Percentiles rank a stretch among this genome's conserved stretches.
Conservation (phyloP, 2,888 invertebrate genomes). For the Macaria liturata region DNA sequence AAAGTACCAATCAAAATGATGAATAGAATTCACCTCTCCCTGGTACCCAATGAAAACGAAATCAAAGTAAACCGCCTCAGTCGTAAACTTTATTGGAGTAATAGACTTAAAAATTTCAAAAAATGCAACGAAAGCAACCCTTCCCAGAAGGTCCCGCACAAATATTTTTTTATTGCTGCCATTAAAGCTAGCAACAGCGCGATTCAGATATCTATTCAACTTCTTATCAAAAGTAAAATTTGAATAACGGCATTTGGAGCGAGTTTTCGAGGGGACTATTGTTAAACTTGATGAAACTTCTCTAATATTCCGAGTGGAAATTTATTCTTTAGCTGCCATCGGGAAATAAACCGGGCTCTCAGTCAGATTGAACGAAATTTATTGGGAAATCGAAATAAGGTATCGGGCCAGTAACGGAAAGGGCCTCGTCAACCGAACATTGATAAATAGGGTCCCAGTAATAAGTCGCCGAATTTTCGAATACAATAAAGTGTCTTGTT, state of each 20-base stretch:
- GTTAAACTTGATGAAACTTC: slow-evolving; percentile 69
- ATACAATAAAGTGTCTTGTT: slow-evolving; percentile 34
- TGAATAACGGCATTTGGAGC: slow-evolving; percentile 69
- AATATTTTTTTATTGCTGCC: slow-evolving; percentile 51
- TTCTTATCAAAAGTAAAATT: slow-evolving; percentile 73
- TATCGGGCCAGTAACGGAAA: slow-evolving; percentile 43
- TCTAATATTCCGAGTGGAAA: slow-evolving; percentile 73
- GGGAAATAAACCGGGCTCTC: slow-evolving; percentile 63
- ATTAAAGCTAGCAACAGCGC: slow-evolving; percentile 59
- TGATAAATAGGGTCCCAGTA: slow-evolving; percentile 52
- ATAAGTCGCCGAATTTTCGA: slow-evolving; percentile 38
- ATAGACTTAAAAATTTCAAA: slow-evolving; percentile 18
- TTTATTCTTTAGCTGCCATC: slow-evolving; percentile 68
- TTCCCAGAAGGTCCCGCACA: slow-evolving; percentile 30
- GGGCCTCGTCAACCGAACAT: slow-evolving; percentile 49
- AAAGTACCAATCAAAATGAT: too few relatives aligned
- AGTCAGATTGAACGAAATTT: slow-evolving; percentile 64
- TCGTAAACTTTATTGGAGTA: slow-evolving; percentile 10
- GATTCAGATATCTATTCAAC: slow-evolving; percentile 69
- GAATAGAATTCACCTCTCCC: neutral
- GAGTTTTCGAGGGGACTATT: slow-evolving; percentile 69
- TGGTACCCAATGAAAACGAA: slow-evolving; percentile 1
- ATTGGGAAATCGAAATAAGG: slow-evolving; percentile 60
- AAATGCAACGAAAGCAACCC: slow-evolving; percentile 18
- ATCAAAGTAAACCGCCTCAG: slow-evolving; percentile 9